A percentile compares a stretch with the other conserved stretches of the same genome.
Evolutionary conservation across 2,797 vertebrate species (phyloP).

Genomic region (Spheniscus humboldti): DNA sequence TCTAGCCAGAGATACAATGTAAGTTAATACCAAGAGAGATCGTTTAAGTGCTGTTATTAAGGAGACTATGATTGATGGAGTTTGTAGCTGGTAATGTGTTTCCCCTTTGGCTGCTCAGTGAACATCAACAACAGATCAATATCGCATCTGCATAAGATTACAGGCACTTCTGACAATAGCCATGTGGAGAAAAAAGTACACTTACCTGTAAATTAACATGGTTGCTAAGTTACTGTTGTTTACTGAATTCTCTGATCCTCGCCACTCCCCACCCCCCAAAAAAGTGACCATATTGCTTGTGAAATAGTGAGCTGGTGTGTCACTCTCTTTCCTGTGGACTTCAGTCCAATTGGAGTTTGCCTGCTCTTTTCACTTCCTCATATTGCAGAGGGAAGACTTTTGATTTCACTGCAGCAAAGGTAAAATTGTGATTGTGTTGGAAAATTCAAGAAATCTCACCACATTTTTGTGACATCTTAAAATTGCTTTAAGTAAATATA

Average conservation of each 20-base stretch:
- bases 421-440: neutral
- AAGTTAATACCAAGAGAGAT: slow-evolving; percentile 66
- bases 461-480: neutral
- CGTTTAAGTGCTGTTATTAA: slow-evolving; percentile 68
- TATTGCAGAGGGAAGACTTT: neutral
- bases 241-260: neutral
- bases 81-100: slow-evolving; percentile 66
- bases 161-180: slow-evolving; percentile 59
- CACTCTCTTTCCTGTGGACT: neutral
- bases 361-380: neutral
- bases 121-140: slow-evolving; percentile 70
- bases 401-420: neutral
- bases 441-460: neutral
- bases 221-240: neutral
- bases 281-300: neutral
- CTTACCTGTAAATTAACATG: neutral
- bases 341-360: neutral
- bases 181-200: neutral
- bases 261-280: accelerated
- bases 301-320: neutral
- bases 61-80: slow-evolving; percentile 67
- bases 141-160: slow-evolving; percentile 71
- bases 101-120: slow-evolving; percentile 58
- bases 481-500: neutral
- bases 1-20: slow-evolving; percentile 56